Conservation (phyloP, 2,888 invertebrate genomes). For the Panopea generosa region DNA sequence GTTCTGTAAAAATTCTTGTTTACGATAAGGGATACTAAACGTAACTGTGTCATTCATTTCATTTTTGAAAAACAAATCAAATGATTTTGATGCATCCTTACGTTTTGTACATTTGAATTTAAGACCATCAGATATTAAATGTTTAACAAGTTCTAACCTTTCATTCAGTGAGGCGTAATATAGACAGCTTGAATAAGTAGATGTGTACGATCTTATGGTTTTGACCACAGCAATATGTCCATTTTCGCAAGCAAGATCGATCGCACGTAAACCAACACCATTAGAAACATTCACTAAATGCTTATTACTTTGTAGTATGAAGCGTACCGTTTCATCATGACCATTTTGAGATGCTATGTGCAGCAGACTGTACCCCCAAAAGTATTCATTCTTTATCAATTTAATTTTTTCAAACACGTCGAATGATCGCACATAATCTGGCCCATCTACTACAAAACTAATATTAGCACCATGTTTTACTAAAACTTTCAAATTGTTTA, state of each 20-base stretch:
- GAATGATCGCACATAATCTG: not conserved
- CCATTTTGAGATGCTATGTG: slow-evolving; percentile 9
- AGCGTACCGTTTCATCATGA: not conserved
- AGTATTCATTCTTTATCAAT: slow-evolving; percentile 13
- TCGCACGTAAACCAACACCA: too few relatives aligned
- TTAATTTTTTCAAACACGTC: not conserved
- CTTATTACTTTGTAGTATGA: too few relatives aligned
- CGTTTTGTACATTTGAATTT: not conserved
- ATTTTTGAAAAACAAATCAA: too few relatives aligned
- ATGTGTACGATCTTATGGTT: not conserved
- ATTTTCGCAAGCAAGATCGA: too few relatives aligned
- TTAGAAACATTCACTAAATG: too few relatives aligned
- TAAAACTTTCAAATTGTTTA: slow-evolving; percentile 15
- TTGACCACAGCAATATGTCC: not conserved
- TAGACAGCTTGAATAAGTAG: not conserved
- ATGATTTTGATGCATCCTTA: too few relatives aligned
- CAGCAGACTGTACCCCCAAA: slow-evolving; percentile 27
- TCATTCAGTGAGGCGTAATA: not conserved
- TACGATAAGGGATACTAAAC: too few relatives aligned
- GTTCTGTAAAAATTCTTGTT: too few relatives aligned
- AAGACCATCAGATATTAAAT: not conserved
- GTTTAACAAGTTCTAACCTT: not conserved
- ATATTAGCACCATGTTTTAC: slow-evolving; percentile 23
- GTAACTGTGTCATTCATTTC: too few relatives aligned
- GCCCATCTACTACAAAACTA: slow-evolving; percentile 6